phyloP scores from a whole-genome alignment of 2,888 invertebrate species.

The Trisateles emortualis region DNA sequence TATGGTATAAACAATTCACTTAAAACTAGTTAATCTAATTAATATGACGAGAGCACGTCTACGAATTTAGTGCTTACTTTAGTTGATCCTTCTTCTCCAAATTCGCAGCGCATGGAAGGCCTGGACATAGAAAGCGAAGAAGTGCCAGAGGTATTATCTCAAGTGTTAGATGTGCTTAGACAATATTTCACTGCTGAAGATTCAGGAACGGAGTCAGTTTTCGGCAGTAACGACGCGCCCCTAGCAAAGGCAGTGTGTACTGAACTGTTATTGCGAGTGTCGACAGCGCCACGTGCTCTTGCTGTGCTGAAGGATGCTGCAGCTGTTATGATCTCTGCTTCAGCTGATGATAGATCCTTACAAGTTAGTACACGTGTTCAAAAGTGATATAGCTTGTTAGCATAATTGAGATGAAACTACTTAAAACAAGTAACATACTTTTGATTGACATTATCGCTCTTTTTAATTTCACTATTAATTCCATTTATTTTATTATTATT shows the following conservation, averaged over 20 bases:
- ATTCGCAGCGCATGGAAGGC: conserved; percentile 72
- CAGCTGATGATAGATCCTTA: conserved; percentile 71
- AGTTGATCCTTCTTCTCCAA: too few relatives aligned
- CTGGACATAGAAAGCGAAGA: conserved; percentile 77
- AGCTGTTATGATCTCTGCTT: conserved; percentile 63
- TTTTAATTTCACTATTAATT: too few relatives aligned
- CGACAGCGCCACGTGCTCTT: conserved; percentile 66
- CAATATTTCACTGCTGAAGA: conserved; percentile 64
- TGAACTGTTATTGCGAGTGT: conserved; percentile 73
- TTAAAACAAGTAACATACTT: too few relatives aligned
- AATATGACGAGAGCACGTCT: too few relatives aligned
- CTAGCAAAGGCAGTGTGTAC: conserved; percentile 68
- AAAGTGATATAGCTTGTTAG: too few relatives aligned
- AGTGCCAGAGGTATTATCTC: conserved; percentile 70
- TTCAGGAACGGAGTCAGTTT: conserved; percentile 32
- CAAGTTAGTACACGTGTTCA: too few relatives aligned
- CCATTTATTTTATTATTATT: too few relatives aligned
- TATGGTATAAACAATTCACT: too few relatives aligned
- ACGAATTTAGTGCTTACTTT: too few relatives aligned
- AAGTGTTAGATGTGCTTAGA: conserved; percentile 71
- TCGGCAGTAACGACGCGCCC: conserved; percentile 57
- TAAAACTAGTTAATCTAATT: too few relatives aligned
- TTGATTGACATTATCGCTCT: too few relatives aligned
- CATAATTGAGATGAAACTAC: too few relatives aligned
- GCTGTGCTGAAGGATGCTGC: conserved; percentile 90